Evolutionary conservation across 2,113 vertebrate species (phyloP).

Genomic region (Canis aureus): DNA sequence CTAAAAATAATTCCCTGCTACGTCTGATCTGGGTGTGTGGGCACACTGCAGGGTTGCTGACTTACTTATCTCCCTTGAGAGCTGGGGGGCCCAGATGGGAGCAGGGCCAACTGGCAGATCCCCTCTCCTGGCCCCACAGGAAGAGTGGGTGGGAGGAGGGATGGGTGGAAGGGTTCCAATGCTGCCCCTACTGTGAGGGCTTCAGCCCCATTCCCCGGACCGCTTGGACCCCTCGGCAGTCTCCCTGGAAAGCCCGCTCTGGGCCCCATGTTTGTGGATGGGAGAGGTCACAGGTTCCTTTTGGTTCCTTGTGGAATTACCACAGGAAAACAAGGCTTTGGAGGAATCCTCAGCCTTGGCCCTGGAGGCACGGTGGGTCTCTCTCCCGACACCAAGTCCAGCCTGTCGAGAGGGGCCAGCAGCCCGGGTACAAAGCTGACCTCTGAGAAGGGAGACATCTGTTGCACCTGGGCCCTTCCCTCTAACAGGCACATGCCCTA

Average conservation of each 20-base stretch:
- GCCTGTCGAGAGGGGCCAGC: background rate
- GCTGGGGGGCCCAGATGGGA: background rate
- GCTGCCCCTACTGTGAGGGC: background rate
- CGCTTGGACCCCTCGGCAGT: fast-evolving
- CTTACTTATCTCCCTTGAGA: background rate
- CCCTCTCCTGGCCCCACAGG: background rate
- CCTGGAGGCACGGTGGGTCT: background rate
- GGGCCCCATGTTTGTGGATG: fast-evolving
- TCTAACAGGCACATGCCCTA: fast-evolving
- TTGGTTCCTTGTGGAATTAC: background rate
- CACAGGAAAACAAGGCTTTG: fast-evolving
- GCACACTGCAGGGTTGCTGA: fast-evolving
- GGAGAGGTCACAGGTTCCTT: background rate
- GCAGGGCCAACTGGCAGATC: background rate
- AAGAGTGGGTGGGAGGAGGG: background rate
- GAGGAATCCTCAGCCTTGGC: background rate
- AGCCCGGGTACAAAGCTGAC: background rate
- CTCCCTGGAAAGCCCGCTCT: too few species aligned
- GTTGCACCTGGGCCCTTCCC: background rate
- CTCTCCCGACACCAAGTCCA: background rate
- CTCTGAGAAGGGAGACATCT: too few species aligned
- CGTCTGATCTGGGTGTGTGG: background rate
- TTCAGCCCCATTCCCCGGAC: background rate
- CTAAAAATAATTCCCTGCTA: background rate
- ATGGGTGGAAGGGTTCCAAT: background rate